These are phyloP conservation scores for Montipora foliosa DNA, from an alignment of 64 coral and sea anemone species.

Conservation along the genomic window DNA sequence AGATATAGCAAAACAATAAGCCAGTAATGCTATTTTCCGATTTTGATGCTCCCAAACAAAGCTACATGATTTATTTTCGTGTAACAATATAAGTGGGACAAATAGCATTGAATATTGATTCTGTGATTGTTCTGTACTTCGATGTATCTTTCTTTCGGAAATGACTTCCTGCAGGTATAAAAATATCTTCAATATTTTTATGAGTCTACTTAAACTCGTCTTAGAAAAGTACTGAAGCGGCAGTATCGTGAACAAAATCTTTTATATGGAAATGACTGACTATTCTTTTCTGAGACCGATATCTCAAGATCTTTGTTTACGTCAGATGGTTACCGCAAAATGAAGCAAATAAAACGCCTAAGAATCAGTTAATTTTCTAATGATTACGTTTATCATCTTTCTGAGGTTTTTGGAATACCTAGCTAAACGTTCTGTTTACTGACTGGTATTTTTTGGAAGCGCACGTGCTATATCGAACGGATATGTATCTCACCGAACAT, in stretches of 20 bases:
- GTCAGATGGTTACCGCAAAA: not conserved
- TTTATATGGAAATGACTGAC: not conserved
- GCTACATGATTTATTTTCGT: not conserved
- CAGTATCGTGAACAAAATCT: no score
- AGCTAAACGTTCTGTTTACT: no score
- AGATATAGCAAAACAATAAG: not conserved
- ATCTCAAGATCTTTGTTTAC: not conserved
- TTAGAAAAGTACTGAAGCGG: not conserved
- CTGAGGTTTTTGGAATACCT: not conserved
- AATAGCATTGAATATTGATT: not conserved
- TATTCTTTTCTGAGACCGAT: not conserved
- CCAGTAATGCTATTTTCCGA: not conserved
- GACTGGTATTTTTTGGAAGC: no score
- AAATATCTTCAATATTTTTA: not conserved
- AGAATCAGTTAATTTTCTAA: not conserved
- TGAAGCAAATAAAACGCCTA: not conserved
- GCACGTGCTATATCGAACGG: no score
- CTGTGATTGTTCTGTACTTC: not conserved
- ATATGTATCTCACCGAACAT: no score
- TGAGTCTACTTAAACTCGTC: not conserved
- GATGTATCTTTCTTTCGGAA: not conserved
- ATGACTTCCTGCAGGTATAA: not conserved
- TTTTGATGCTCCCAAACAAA: not conserved
- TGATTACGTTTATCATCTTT: slow-evolving; percentile 10
- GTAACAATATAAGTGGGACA: not conserved